phyloP scores from a whole-genome alignment of 1,140 invertebrate species.

The Aradophagus sp. region DNA sequence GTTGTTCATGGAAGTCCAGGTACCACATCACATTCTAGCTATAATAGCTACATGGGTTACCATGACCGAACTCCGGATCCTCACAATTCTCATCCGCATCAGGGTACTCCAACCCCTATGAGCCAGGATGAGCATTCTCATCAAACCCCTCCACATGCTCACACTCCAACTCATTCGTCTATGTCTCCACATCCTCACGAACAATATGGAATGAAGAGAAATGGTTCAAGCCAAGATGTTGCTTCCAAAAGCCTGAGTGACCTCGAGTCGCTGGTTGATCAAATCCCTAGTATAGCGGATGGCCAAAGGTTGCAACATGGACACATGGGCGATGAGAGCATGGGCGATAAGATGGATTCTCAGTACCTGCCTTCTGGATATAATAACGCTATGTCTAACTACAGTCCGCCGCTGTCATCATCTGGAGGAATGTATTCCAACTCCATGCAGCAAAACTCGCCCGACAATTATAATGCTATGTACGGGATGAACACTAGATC shows the following conservation, averaged over 20 bases:
- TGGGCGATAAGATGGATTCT: slow-evolving; percentile 60
- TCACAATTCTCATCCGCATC: slow-evolving; percentile 67
- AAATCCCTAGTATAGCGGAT: slow-evolving; percentile 90
- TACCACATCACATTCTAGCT: slow-evolving; percentile 66
- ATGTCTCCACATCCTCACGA: slow-evolving; percentile 73
- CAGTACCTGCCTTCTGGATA: slow-evolving; percentile 64
- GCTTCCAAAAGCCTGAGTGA: slow-evolving; percentile 91
- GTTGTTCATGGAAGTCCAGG: slow-evolving; percentile 67
- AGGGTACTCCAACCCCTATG: slow-evolving; percentile 67
- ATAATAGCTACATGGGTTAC: slow-evolving; percentile 70
- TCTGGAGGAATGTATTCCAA: slow-evolving; percentile 60
- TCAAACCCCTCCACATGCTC: slow-evolving; percentile 70
- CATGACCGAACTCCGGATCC: slow-evolving; percentile 67
- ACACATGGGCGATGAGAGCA: slow-evolving; percentile 64
- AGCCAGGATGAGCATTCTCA: slow-evolving; percentile 72
- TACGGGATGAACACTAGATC: slow-evolving; percentile 65
- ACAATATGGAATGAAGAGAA: slow-evolving; percentile 68
- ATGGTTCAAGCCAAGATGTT: slow-evolving; percentile 79
- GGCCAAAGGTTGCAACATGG: slow-evolving; percentile 67
- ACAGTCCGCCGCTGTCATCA: slow-evolving; percentile 65
- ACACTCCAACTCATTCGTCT: slow-evolving; percentile 68
- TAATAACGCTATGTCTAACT: slow-evolving; percentile 62
- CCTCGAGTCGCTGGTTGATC: slow-evolving; percentile 90
- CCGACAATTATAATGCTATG: slow-evolving; percentile 66
- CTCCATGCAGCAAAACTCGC: slow-evolving; percentile 64